These are phyloP conservation scores for Thecocarcelia acutangulata DNA, from an alignment of 2,888 invertebrate species.

Conservation along the genomic window DNA sequence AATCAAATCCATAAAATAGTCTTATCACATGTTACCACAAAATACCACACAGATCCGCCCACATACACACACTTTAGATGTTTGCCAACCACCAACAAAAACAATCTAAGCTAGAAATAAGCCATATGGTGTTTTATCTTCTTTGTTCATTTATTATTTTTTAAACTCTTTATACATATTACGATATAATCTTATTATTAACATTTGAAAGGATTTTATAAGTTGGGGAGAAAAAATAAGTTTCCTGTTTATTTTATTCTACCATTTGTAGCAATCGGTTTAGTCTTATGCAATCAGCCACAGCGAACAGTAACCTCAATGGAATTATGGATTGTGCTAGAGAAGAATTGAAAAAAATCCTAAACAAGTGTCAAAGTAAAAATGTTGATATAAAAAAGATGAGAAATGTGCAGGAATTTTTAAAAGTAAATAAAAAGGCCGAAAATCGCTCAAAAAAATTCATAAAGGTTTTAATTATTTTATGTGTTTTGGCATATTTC, in stretches of 20 bases:
- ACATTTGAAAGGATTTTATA: constrained; percentile 72
- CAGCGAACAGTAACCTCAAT: not conserved
- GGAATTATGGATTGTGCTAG: constrained; percentile 71
- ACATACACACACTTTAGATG: not conserved
- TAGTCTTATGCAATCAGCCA: constrained; percentile 27
- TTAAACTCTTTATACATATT: constrained; percentile 64
- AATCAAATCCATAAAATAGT: constrained; percentile 50
- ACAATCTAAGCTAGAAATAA: not conserved
- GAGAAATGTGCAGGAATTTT: constrained; percentile 56
- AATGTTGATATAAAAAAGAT: constrained; percentile 59
- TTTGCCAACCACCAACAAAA: constrained; percentile 6
- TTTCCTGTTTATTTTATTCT: constrained; percentile 9
- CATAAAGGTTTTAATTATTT: constrained; percentile 59
- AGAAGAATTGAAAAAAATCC: constrained; percentile 69
- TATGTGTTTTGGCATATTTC: constrained; percentile 62
- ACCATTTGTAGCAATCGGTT: constrained; percentile 12
- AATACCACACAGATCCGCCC: constrained; percentile 2
- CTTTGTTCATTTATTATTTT: constrained; percentile 14
- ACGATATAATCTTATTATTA: constrained; percentile 78
- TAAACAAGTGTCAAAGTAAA: constrained; percentile 67
- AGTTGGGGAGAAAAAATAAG: not conserved
- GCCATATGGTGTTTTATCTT: constrained; percentile 30
- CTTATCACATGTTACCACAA: constrained; percentile 75
- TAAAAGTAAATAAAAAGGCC: constrained; percentile 58
- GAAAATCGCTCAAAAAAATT: constrained; percentile 43